Evolutionary conservation across 1,140 invertebrate genomes (phyloP).

Genomic region (Bombus cullumanus): DNA sequence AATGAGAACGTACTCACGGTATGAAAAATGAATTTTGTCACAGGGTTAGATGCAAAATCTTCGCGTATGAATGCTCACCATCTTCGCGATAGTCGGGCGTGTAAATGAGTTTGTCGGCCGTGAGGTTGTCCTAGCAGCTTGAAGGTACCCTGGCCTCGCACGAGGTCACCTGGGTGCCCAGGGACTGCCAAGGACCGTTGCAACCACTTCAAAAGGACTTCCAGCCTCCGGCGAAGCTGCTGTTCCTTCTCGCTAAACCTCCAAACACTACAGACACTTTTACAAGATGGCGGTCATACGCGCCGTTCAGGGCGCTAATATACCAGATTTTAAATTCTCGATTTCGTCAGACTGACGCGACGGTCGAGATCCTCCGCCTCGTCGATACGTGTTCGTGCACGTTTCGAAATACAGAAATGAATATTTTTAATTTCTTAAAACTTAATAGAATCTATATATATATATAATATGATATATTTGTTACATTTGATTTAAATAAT

Average conservation of each 20-base stretch:
- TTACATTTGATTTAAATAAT: background rate
- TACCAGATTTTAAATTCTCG: constrained; percentile 43
- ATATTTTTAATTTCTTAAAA: background rate
- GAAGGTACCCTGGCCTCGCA: constrained; percentile 70
- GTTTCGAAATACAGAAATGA: background rate
- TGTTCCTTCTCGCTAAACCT: constrained; percentile 68
- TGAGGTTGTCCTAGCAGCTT: constrained; percentile 55
- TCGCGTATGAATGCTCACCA: constrained; percentile 69
- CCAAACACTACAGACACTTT: constrained; percentile 70
- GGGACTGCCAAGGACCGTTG: constrained; percentile 75
- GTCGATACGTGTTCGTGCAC: background rate
- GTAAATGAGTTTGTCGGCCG: constrained; percentile 66
- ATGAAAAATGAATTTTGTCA: constrained; percentile 7
- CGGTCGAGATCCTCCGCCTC: background rate
- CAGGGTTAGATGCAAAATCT: constrained; percentile 37
- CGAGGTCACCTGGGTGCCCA: constrained; percentile 71
- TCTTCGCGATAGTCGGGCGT: constrained; percentile 74
- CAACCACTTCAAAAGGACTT: constrained; percentile 70
- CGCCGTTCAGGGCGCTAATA: constrained; percentile 49
- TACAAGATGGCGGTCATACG: constrained; percentile 67
- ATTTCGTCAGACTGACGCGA: background rate
- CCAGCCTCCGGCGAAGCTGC: constrained; percentile 72
- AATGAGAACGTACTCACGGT: background rate
- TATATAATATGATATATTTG: background rate
- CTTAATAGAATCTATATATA: background rate